phyloP scores from a whole-genome alignment of 1,140 invertebrate species.

The Paramacrobiotus metropolitanus region DNA sequence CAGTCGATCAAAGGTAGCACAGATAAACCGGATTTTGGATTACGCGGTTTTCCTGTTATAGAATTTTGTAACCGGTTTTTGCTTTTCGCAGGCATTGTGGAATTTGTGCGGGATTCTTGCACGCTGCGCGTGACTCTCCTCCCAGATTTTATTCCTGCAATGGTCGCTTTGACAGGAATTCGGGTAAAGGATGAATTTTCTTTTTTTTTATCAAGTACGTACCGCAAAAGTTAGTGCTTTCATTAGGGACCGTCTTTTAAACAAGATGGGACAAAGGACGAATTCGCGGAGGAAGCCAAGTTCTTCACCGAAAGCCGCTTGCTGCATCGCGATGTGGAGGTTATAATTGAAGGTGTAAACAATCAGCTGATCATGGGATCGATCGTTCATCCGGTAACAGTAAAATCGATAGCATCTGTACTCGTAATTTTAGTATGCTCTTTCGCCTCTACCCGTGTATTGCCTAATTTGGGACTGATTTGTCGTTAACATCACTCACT shows the following conservation, averaged over 20 bases:
- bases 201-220: constrained; percentile 14
- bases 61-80: too few species aligned
- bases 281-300: constrained; percentile 51
- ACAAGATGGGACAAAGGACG: constrained; percentile 35
- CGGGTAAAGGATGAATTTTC: too few species aligned
- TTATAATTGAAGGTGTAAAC: constrained; percentile 68
- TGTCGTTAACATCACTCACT: too few species aligned
- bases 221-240: constrained; percentile 7
- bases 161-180: constrained; percentile 79
- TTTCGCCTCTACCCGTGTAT: too few species aligned
- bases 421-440: constrained; percentile 6
- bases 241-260: constrained; percentile 46
- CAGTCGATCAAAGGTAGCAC: constrained; percentile 39
- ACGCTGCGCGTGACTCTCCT: constrained; percentile 68
- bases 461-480: too few species aligned
- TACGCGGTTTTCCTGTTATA: not conserved
- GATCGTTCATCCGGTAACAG: constrained; percentile 68
- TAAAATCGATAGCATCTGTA: constrained; percentile 9
- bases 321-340: constrained; percentile 73
- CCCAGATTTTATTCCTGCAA: constrained; percentile 61
- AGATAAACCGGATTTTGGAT: not conserved
- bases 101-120: constrained; percentile 85
- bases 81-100: constrained; percentile 48
- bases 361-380: constrained; percentile 73
- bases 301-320: constrained; percentile 74